These are phyloP conservation scores for Dipodomys stephensi DNA, from an alignment of 2,113 vertebrate genomes.

Conservation along the genomic window DNA sequence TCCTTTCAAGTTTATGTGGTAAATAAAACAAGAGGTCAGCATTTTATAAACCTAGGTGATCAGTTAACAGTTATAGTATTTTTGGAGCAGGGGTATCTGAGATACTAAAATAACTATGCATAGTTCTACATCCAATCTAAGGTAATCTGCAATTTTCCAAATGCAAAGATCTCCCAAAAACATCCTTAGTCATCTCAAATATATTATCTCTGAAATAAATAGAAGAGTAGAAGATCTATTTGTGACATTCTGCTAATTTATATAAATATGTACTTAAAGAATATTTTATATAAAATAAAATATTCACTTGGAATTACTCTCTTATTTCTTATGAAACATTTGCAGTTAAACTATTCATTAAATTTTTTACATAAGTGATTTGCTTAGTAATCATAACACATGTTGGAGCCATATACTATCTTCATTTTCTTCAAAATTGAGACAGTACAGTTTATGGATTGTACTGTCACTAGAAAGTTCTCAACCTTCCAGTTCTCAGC, in stretches of 20 bases:
- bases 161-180: not conserved
- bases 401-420: not conserved
- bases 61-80: not conserved
- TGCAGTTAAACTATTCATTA: not conserved
- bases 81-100: not conserved
- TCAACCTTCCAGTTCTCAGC: not conserved
- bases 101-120: constrained; percentile 1
- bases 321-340: constrained; percentile 15
- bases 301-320: constrained; percentile 25
- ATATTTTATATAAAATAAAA: not conserved
- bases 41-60: constrained; percentile 32
- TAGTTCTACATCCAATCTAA: not conserved
- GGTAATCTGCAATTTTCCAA: constrained; percentile 6
- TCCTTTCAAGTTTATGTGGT: not conserved
- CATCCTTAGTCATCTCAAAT: not conserved
- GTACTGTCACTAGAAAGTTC: not conserved
- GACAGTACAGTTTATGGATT: not conserved
- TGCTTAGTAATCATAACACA: not conserved
- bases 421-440: not conserved
- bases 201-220: constrained; percentile 38
- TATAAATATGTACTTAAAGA: not conserved
- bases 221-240: constrained; percentile 6
- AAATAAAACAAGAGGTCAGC: constrained; percentile 14
- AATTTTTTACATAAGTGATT: constrained; percentile 34
- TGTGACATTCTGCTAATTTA: not conserved